Conservation (phyloP, 2,113 vertebrate genomes). For the Solenodon paradoxus region DNA sequence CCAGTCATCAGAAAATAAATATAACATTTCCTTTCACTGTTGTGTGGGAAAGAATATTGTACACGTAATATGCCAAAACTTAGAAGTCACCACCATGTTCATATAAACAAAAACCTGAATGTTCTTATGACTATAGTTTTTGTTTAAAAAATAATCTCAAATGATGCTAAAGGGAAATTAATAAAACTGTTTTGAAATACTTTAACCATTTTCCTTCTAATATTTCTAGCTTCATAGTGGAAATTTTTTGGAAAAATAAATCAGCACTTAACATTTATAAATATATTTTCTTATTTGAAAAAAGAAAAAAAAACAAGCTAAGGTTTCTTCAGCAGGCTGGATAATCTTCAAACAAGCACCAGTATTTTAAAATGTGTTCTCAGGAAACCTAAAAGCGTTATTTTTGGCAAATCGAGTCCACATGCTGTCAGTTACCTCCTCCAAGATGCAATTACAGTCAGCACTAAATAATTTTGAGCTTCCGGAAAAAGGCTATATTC, state of each 20-base stretch:
- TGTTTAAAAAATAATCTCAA: conserved; percentile 38
- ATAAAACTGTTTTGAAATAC: conserved; percentile 68
- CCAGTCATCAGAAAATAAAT: neutral
- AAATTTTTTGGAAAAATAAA: conserved; percentile 74
- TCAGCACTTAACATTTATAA: conserved; percentile 69
- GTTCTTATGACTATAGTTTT: conserved; percentile 47
- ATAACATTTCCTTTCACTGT: neutral
- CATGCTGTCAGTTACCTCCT: conserved; percentile 77
- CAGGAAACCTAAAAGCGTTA: conserved; percentile 79
- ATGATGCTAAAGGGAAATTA: conserved; percentile 42
- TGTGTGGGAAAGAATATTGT: neutral
- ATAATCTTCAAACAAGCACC: conserved; percentile 77
- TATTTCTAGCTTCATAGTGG: conserved; percentile 65
- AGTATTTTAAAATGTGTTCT: conserved; percentile 79
- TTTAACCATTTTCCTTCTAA: conserved; percentile 57
- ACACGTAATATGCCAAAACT: neutral
- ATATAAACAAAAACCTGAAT: neutral
- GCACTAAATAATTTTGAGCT: conserved; percentile 76
- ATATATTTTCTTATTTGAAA: conserved; percentile 49
- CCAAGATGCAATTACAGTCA: conserved; percentile 78
- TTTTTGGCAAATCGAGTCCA: conserved; percentile 81
- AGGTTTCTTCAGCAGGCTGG: conserved; percentile 71
- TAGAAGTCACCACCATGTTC: neutral
- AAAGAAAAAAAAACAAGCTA: conserved; percentile 25
- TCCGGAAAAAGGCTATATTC: conserved; percentile 62